Percentiles rank a stretch among this genome's conserved stretches.
Conservation (phyloP, 2,113 vertebrate genomes). For the Marmota flaviventris region DNA sequence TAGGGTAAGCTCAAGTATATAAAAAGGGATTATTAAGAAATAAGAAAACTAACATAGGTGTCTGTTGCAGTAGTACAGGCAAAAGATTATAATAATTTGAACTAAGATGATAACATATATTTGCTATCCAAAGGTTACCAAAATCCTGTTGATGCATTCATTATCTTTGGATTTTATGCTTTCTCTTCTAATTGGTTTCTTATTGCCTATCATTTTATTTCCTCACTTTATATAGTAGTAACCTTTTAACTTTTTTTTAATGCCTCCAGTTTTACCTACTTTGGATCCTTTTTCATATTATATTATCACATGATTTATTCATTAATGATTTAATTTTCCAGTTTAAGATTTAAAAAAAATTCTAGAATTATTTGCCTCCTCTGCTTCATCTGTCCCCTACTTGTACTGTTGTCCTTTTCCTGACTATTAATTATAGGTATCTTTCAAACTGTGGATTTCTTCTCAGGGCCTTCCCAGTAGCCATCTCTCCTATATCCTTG, state of each 20-base stretch:
- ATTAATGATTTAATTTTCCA: background rate
- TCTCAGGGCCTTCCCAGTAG: background rate
- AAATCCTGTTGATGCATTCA: background rate
- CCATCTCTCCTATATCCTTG: background rate
- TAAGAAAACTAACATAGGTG: background rate
- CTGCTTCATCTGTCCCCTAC: background rate
- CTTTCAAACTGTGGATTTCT: background rate
- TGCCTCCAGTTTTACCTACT: background rate
- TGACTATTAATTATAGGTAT: background rate
- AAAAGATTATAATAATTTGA: background rate
- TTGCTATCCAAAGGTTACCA: background rate
- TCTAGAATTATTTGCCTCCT: background rate
- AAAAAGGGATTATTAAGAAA: constrained; percentile 7
- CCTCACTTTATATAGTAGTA: background rate
- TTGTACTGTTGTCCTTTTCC: background rate
- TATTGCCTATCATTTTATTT: background rate
- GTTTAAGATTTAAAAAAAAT: background rate
- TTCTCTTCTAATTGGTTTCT: background rate
- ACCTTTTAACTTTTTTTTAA: background rate
- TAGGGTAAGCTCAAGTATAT: background rate
- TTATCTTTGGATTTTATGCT: constrained; percentile 13
- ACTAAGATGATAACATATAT: background rate
- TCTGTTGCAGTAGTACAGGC: background rate
- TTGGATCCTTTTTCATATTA: background rate
- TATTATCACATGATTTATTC: background rate